Percentiles rank a stretch among this genome's conserved stretches.
Evolutionary conservation across 2,797 vertebrate genomes (phyloP).

Genomic region (Argya squamiceps): DNA sequence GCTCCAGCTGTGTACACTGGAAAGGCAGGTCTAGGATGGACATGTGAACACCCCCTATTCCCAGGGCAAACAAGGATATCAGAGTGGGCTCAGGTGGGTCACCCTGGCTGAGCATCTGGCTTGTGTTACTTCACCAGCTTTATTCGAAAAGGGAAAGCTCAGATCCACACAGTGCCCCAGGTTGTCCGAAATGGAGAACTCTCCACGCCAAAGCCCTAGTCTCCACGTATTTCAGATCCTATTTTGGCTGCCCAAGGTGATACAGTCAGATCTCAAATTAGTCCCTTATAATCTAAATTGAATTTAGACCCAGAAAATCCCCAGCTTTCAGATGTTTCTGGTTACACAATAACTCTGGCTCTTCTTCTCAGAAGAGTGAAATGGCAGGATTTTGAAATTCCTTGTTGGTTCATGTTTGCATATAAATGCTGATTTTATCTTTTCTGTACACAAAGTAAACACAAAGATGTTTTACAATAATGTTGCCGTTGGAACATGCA

Average conservation of each 20-base stretch:
- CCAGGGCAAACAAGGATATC: accelerated
- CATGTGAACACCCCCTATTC: not conserved
- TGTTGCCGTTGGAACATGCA: constrained; percentile 65
- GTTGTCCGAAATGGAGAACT: not conserved
- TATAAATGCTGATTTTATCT: constrained; percentile 74
- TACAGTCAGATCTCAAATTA: constrained; percentile 55
- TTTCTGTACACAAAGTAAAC: constrained; percentile 71
- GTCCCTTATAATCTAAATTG: constrained; percentile 61
- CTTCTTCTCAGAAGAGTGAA: constrained; percentile 58
- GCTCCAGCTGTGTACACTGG: not conserved
- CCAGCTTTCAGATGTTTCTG: constrained; percentile 56
- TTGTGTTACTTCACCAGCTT: accelerated
- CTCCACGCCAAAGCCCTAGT: not conserved
- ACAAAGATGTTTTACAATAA: constrained; percentile 66
- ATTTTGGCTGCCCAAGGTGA: constrained; percentile 45
- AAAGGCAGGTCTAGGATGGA: not conserved
- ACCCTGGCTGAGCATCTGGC: not conserved
- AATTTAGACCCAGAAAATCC: constrained; percentile 65
- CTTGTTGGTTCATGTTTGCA: constrained; percentile 72
- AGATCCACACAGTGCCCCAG: not conserved
- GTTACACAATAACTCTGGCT: constrained; percentile 71
- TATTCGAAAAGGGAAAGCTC: not conserved
- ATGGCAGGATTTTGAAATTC: constrained; percentile 68
- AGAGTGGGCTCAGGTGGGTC: not conserved
- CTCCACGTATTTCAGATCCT: not conserved